Conservation (phyloP, 2,113 vertebrate species). For the Oncorhynchus clarkii region DNA sequence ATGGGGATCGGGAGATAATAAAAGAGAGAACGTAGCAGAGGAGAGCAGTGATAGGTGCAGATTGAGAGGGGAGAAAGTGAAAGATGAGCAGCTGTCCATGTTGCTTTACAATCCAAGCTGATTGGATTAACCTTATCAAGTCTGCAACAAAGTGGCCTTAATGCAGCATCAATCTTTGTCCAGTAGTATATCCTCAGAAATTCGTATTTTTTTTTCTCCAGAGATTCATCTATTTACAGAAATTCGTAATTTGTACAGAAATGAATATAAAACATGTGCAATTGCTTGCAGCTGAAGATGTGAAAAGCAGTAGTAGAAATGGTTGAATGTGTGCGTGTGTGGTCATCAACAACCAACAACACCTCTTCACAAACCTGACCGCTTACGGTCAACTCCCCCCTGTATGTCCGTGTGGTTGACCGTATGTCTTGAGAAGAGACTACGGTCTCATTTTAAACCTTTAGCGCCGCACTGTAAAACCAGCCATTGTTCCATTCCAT, state of each 20-base stretch:
- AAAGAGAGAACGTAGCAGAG: background rate
- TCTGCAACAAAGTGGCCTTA: background rate
- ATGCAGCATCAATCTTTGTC: background rate
- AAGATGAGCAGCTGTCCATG: constrained; percentile 2
- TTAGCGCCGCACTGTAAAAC: background rate
- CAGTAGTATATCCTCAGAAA: background rate
- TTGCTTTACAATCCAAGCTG: background rate
- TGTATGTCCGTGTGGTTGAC: too few relatives aligned
- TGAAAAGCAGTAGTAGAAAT: background rate
- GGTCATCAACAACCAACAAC: too few relatives aligned
- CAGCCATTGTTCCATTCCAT: background rate
- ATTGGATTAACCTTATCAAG: constrained; percentile 6
- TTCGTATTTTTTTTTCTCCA: background rate
- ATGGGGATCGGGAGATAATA: constrained; percentile 3
- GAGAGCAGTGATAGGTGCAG: background rate
- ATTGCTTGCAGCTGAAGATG: background rate
- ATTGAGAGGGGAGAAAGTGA: background rate
- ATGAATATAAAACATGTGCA: background rate
- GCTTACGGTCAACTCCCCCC: too few relatives aligned
- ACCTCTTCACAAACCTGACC: too few relatives aligned
- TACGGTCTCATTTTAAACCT: background rate
- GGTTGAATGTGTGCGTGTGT: background rate
- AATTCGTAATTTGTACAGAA: background rate
- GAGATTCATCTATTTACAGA: too few relatives aligned
- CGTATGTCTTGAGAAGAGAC: too few relatives aligned